These are phyloP conservation scores for Sciurus vulgaris DNA, from an alignment of 2,797 vertebrate species.

Conservation along the genomic window DNA sequence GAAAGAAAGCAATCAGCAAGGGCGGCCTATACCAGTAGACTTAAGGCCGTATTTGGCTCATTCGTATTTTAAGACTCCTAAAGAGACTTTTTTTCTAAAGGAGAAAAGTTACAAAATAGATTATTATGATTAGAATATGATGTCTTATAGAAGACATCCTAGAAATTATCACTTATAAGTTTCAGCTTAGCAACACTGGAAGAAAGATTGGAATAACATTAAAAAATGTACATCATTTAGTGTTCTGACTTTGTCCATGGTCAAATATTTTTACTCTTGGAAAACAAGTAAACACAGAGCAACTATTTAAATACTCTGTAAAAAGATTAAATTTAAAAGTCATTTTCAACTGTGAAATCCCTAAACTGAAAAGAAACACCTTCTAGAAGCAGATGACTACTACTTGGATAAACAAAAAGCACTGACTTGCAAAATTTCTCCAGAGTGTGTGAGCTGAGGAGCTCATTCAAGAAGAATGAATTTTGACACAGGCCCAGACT, in stretches of 20 bases:
- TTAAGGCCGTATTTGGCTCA: not conserved
- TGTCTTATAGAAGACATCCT: not conserved
- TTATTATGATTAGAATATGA: not conserved
- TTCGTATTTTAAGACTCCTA: not conserved
- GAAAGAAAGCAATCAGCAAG: not conserved
- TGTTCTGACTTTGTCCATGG: not conserved
- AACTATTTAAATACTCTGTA: not conserved
- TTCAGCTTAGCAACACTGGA: not conserved
- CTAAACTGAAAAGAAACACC: constrained; percentile 5
- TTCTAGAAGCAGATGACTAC: constrained; percentile 45
- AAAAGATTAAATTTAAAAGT: constrained; percentile 54
- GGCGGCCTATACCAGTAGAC: not conserved
- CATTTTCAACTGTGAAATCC: constrained; percentile 40
- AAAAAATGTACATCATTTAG: constrained; percentile 25
- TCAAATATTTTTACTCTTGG: not conserved
- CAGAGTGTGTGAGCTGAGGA: not conserved
- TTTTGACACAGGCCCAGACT: not conserved
- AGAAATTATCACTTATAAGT: not conserved
- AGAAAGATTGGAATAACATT: not conserved
- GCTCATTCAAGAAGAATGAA: not conserved
- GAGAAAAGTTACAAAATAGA: constrained; percentile 20
- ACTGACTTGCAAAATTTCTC: not conserved
- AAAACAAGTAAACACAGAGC: constrained; percentile 2
- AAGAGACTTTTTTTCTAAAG: not conserved
- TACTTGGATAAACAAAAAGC: constrained; percentile 46